These are phyloP conservation scores for Neodiprion lecontei DNA, from an alignment of 1,140 invertebrate genomes.

Conservation along the genomic window DNA sequence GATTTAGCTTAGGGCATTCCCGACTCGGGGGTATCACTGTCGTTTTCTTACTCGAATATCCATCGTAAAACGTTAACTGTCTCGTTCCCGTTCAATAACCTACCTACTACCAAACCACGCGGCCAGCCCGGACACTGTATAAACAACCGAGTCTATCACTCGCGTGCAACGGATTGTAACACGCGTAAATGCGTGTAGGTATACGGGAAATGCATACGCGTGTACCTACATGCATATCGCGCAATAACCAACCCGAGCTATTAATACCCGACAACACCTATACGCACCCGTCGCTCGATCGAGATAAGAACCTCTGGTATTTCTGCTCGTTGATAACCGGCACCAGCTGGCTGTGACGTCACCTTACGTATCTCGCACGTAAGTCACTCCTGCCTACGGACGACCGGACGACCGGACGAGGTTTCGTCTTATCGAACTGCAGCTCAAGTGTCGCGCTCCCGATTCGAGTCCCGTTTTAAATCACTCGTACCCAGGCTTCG, in stretches of 20 bases:
- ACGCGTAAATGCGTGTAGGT: too few species aligned
- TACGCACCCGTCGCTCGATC: background rate
- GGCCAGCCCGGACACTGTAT: background rate
- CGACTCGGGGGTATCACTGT: background rate
- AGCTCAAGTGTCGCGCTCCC: background rate
- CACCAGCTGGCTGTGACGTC: background rate
- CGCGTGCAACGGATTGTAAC: background rate
- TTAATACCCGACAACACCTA: constrained; percentile 7
- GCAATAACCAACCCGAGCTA: background rate
- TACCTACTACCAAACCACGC: too few species aligned
- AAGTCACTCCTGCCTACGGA: too few species aligned
- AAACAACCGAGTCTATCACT: constrained; percentile 2
- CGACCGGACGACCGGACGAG: background rate
- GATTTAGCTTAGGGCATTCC: background rate
- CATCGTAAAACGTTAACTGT: too few species aligned
- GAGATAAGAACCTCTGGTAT: background rate
- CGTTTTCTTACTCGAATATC: background rate
- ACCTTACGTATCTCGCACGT: background rate
- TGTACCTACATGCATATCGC: background rate
- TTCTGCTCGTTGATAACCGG: background rate
- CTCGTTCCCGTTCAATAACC: too few species aligned
- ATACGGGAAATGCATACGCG: too few species aligned
- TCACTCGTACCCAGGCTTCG: too few species aligned
- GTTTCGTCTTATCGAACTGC: background rate
- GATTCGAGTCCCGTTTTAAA: too few species aligned